Conservation (phyloP, 2,113 vertebrate species). For the Ceyx margarethae region DNA sequence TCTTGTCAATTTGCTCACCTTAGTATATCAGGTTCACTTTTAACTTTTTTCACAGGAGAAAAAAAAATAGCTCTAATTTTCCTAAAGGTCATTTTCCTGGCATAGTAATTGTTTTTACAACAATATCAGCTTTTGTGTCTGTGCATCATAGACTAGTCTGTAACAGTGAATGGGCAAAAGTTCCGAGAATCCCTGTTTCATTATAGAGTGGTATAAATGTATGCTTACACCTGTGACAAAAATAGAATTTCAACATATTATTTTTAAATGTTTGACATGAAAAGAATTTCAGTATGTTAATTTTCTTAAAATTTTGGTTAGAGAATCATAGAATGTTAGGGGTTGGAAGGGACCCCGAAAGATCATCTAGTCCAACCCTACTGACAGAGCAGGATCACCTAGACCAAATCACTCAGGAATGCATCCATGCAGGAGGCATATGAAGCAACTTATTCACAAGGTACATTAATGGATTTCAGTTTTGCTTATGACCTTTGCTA, state of each 20-base stretch:
- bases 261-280: background rate
- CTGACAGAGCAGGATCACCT: too few relatives aligned
- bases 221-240: background rate
- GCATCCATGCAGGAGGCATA: background rate
- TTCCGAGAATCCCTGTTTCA: background rate
- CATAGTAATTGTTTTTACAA: background rate
- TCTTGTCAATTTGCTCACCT: background rate
- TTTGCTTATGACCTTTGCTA: background rate
- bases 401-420: too few relatives aligned
- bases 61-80: background rate
- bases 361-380: too few relatives aligned
- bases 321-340: too few relatives aligned
- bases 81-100: background rate
- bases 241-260: background rate
- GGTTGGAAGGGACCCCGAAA: too few relatives aligned
- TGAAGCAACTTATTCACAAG: background rate
- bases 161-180: background rate
- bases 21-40: background rate
- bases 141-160: background rate
- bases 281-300: background rate
- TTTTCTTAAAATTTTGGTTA: background rate
- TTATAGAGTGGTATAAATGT: background rate
- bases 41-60: background rate
- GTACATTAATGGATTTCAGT: background rate
- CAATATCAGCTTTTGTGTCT: background rate